Evolutionary conservation across 2,888 invertebrate genomes (phyloP).

Genomic region (Carterocephalus palaemon): DNA sequence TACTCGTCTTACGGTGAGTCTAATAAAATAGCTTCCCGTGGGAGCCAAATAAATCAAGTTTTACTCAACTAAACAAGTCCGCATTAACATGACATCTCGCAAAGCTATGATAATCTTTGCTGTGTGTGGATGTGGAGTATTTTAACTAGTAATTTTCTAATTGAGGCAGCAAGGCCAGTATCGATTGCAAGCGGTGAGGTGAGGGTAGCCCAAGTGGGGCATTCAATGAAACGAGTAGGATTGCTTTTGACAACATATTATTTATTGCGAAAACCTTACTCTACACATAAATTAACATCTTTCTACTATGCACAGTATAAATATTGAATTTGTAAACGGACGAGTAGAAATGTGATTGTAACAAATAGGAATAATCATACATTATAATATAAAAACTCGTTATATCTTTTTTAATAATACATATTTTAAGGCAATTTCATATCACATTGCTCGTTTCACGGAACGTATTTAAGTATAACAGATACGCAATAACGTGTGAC

Average conservation of each 20-base stretch:
- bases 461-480: conserved; percentile 33
- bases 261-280: conserved; percentile 45
- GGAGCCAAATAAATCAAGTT: too few relatives aligned
- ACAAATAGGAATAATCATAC: conserved; percentile 31
- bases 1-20: too few relatives aligned
- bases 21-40: too few relatives aligned
- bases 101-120: too few relatives aligned
- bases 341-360: conserved; percentile 26
- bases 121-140: too few relatives aligned
- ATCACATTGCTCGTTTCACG: conserved; percentile 55
- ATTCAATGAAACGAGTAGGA: conserved; percentile 16
- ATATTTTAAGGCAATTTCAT: conserved; percentile 59
- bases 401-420: conserved; percentile 31
- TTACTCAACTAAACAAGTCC: too few relatives aligned
- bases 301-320: conserved; percentile 47
- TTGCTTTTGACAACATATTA: conserved; percentile 38
- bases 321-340: conserved; percentile 42
- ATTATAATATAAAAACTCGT: conserved; percentile 28
- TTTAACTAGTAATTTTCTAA: too few relatives aligned
- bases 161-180: too few relatives aligned
- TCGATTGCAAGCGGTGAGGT: too few relatives aligned
- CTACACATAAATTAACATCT: conserved; percentile 53
- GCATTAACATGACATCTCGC: too few relatives aligned
- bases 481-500: conserved; percentile 17
- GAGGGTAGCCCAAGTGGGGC: background rate